phyloP scores from a whole-genome alignment of 2,888 invertebrate genomes.

The Griposia aprilina region DNA sequence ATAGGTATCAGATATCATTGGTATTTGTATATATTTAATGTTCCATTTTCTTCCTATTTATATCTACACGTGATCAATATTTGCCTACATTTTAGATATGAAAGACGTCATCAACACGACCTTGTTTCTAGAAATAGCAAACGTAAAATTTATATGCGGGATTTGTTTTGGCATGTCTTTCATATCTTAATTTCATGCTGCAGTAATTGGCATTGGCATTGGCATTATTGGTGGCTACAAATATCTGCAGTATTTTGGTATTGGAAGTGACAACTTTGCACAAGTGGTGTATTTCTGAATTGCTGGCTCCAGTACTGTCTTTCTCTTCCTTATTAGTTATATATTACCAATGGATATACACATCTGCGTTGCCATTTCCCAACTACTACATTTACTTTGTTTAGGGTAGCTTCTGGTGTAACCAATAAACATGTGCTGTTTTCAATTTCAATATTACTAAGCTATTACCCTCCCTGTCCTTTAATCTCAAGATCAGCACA shows the following conservation, averaged over 20 bases:
- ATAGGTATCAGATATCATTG: not conserved
- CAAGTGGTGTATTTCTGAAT: not conserved
- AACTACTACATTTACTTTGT: too few relatives aligned
- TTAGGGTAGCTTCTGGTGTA: not conserved
- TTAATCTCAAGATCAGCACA: slow-evolving; percentile 34
- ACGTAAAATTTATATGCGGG: slow-evolving; percentile 40
- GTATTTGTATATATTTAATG: not conserved
- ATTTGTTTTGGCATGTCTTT: slow-evolving; percentile 59
- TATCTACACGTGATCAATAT: slow-evolving; percentile 23
- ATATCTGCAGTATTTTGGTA: slow-evolving; percentile 37
- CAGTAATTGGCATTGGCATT: slow-evolving; percentile 45
- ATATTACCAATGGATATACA: not conserved
- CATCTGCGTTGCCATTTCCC: not conserved
- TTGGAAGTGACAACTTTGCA: slow-evolving; percentile 1
- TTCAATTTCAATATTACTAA: not conserved
- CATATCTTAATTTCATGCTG: slow-evolving; percentile 40
- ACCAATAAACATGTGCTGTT: not conserved
- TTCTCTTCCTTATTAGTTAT: not conserved
- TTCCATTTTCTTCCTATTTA: slow-evolving; percentile 26
- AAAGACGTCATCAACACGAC: slow-evolving; percentile 54
- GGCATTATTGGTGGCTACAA: slow-evolving; percentile 19
- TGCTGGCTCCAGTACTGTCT: not conserved
- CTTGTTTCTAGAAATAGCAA: slow-evolving; percentile 59
- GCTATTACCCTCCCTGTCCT: not conserved
- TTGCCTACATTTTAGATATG: slow-evolving; percentile 50